Evolutionary conservation across 2,888 invertebrate species (phyloP).

Genomic region (Microctonus brassicae): DNA sequence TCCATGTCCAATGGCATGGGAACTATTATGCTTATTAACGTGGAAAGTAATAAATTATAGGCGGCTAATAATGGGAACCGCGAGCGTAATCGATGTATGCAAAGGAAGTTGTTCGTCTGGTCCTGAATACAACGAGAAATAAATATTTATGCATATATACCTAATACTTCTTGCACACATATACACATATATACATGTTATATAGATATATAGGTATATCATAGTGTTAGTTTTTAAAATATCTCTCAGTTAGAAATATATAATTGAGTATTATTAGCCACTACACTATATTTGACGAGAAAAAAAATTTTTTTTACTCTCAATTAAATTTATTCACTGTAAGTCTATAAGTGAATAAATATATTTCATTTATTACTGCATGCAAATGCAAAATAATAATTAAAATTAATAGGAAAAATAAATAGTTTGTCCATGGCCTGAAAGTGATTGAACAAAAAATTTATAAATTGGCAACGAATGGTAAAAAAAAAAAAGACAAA

Average conservation of each 20-base stretch:
- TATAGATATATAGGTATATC: no score
- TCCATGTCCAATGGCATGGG: constrained; percentile 61
- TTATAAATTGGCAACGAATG: neutral
- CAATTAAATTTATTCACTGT: no score
- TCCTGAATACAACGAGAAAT: constrained; percentile 21
- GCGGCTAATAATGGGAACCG: constrained; percentile 65
- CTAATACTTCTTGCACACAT: neutral
- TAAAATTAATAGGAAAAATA: no score
- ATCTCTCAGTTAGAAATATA: neutral
- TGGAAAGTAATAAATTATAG: constrained; percentile 69
- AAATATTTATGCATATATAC: neutral
- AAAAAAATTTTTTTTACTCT: neutral
- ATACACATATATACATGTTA: neutral
- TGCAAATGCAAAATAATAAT: no score
- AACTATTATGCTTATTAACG: constrained; percentile 69
- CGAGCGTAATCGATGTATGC: constrained; percentile 65
- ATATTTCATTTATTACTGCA: no score
- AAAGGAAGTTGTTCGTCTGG: constrained; percentile 61
- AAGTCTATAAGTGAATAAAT: no score
- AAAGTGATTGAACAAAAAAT: neutral
- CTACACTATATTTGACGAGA: neutral
- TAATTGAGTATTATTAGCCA: neutral
- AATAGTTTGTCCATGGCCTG: no score
- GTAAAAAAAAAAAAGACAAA: neutral
- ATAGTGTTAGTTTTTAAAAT: neutral